These are phyloP conservation scores for Liparis tanakae DNA, from an alignment of 2,797 vertebrate genomes.

Conservation along the genomic window DNA sequence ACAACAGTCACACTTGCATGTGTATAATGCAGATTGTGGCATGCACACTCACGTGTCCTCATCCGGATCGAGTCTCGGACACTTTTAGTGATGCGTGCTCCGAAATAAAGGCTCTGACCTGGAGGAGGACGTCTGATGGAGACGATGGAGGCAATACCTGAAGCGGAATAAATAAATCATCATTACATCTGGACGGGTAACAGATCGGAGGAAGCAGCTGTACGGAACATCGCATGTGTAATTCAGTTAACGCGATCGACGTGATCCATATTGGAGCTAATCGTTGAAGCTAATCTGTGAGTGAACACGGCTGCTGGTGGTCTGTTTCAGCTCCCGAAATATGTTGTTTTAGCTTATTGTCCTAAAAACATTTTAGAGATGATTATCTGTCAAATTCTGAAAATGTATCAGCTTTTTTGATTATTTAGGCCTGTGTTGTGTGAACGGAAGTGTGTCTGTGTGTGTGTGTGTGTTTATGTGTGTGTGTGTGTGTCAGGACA, in stretches of 20 bases:
- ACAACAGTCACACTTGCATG: conserved; percentile 7
- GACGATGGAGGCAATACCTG: conserved; percentile 64
- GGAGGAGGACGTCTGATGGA: conserved; percentile 56
- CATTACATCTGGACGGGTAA: conserved; percentile 61
- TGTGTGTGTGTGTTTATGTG: neutral
- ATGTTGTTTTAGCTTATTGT: neutral
- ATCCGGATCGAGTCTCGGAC: neutral
- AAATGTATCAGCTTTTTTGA: neutral
- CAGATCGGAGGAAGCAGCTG: conserved; percentile 43
- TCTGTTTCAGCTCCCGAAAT: conserved; percentile 1
- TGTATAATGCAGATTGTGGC: conserved; percentile 13
- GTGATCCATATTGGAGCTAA: conserved; percentile 67
- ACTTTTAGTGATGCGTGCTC: conserved; percentile 5
- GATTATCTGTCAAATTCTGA: fast-evolving
- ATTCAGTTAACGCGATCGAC: conserved; percentile 50
- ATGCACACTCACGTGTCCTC: neutral
- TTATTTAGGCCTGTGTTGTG: neutral
- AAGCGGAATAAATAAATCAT: conserved; percentile 68
- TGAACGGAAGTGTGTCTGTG: neutral
- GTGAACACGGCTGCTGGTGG: conserved; percentile 73
- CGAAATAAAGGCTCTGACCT: conserved; percentile 29
- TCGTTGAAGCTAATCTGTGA: conserved; percentile 80
- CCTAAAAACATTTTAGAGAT: conserved; percentile 1
- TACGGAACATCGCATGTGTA: conserved; percentile 45
- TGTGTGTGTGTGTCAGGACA: conserved; percentile 54